Conservation (phyloP, 2,888 invertebrate genomes). For the Formica aserva region DNA sequence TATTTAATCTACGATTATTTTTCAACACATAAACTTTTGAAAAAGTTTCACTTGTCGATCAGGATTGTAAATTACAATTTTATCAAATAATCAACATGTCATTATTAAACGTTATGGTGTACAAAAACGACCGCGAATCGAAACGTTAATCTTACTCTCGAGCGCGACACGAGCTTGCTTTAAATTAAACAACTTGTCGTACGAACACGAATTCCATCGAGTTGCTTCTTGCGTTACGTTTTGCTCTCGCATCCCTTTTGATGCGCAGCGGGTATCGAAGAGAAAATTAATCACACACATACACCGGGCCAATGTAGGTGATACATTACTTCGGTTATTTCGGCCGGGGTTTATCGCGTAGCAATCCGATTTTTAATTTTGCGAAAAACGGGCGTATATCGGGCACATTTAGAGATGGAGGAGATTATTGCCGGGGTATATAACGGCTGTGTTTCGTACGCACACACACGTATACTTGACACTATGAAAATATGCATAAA, state of each 20-base stretch:
- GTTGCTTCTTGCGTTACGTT: slow-evolving; percentile 20
- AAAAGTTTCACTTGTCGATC: not conserved
- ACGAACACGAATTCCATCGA: slow-evolving; percentile 35
- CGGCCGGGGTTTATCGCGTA: not conserved
- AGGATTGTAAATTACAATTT: slow-evolving; percentile 23
- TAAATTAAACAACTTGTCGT: slow-evolving; percentile 49
- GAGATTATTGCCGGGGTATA: slow-evolving; percentile 21
- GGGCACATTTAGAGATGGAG: slow-evolving; percentile 19
- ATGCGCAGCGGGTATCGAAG: slow-evolving; percentile 2
- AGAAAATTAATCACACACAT: slow-evolving; percentile 37
- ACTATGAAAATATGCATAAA: slow-evolving; percentile 38
- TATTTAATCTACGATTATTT: not conserved
- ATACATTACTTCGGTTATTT: slow-evolving; percentile 17
- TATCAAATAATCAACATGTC: slow-evolving; percentile 30
- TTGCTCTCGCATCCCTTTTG: slow-evolving; percentile 9
- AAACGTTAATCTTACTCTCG: slow-evolving; percentile 34
- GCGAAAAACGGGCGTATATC: not conserved
- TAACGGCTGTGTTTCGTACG: not conserved
- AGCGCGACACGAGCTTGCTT: slow-evolving; percentile 19
- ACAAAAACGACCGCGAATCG: slow-evolving; percentile 33
- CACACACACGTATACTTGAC: not conserved
- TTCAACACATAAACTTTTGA: not conserved
- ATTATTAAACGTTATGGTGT: slow-evolving; percentile 7
- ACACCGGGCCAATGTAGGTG: not conserved
- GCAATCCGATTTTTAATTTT: slow-evolving; percentile 41